Evolutionary conservation across 2,888 invertebrate species (phyloP).

Genomic region (Ophion ellenae): DNA sequence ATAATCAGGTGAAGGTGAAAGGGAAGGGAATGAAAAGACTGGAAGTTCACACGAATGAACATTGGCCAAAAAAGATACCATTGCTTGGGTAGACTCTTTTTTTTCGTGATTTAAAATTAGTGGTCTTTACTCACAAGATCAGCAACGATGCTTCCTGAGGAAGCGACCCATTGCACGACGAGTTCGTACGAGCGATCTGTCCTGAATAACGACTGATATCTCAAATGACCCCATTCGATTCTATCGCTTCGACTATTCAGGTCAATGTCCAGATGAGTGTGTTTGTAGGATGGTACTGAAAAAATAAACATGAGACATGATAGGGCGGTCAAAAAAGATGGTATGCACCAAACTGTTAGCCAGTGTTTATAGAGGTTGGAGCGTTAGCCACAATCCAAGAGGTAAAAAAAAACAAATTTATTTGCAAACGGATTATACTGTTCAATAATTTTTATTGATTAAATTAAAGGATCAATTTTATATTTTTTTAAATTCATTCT

Average conservation of each 20-base stretch:
- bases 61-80: too few relatives aligned
- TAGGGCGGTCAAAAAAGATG: background rate
- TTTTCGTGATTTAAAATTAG: conserved; percentile 9
- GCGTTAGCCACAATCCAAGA: too few relatives aligned
- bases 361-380: background rate
- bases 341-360: background rate
- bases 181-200: conserved; percentile 97
- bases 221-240: conserved; percentile 97
- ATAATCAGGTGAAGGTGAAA: too few relatives aligned
- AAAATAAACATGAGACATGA: conserved; percentile 36
- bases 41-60: too few relatives aligned
- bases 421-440: too few relatives aligned
- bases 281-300: conserved; percentile 89
- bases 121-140: conserved; percentile 89
- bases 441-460: too few relatives aligned
- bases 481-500: too few relatives aligned
- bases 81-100: too few relatives aligned
- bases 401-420: too few relatives aligned
- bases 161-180: conserved; percentile 98
- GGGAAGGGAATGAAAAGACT: too few relatives aligned
- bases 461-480: too few relatives aligned
- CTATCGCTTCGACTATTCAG: conserved; percentile 93
- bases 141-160: conserved; percentile 96
- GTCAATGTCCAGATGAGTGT: conserved; percentile 94
- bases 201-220: conserved; percentile 94